Percentiles rank a stretch among this genome's conserved stretches.
Evolutionary conservation across 1,140 invertebrate genomes (phyloP).

Genomic region (Megalopta genalis): DNA sequence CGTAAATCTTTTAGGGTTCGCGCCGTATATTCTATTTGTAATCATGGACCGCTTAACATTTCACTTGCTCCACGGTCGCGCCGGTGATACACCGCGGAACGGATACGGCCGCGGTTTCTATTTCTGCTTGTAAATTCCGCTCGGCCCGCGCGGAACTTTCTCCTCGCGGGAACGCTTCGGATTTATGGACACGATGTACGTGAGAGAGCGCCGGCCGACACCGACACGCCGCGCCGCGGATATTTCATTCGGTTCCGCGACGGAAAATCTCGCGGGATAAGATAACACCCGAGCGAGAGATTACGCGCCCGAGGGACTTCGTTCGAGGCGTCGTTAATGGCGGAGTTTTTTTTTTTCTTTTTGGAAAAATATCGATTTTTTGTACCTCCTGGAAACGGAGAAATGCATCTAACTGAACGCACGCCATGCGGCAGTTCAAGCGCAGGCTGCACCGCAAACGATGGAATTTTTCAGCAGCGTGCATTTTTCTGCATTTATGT

Average conservation of each 20-base stretch:
- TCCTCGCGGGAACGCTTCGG: constrained; percentile 39
- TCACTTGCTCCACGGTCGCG: constrained; percentile 25
- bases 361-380: too few relatives aligned
- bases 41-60: constrained; percentile 37
- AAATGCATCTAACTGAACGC: too few relatives aligned
- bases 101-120: constrained; percentile 35
- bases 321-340: background rate
- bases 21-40: constrained; percentile 26
- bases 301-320: background rate
- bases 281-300: background rate
- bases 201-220: background rate
- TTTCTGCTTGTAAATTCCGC: constrained; percentile 48
- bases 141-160: constrained; percentile 30
- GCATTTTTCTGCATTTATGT: too few relatives aligned
- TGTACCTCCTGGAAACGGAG: too few relatives aligned
- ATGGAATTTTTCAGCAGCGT: too few relatives aligned
- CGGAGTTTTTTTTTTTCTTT: too few relatives aligned
- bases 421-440: too few relatives aligned
- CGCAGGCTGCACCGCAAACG: too few relatives aligned
- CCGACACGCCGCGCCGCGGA: background rate
- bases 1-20: constrained; percentile 35
- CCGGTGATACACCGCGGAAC: constrained; percentile 14
- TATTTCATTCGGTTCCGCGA: constrained; percentile 18
- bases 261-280: constrained; percentile 11
- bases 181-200: constrained; percentile 39